A percentile compares a stretch with the other conserved stretches of the same genome.
Conservation (phyloP, 2,888 invertebrate species). For the Clanis bilineata region DNA sequence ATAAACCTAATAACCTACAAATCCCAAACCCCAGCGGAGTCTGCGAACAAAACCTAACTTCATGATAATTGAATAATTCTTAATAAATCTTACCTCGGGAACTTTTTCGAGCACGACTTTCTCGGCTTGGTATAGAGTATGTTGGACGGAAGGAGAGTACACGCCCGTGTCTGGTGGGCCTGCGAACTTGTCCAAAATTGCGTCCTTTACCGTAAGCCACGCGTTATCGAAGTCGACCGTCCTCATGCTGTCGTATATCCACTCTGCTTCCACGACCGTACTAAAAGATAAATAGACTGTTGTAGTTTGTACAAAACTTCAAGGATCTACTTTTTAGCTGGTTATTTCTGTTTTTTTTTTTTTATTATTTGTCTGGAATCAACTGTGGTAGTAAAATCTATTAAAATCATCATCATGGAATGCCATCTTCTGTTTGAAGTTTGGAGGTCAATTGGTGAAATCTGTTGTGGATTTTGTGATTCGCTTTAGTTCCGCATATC, state of each 20-base stretch:
- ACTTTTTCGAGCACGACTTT: slow-evolving; percentile 86
- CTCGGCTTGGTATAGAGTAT: slow-evolving; percentile 88
- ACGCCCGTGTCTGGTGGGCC: slow-evolving; percentile 88
- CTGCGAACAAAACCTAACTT: too few relatives aligned
- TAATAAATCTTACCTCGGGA: slow-evolving; percentile 79
- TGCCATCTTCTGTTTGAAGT: too few relatives aligned
- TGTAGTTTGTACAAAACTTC: background rate
- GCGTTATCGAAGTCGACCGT: slow-evolving; percentile 86
- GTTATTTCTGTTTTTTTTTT: too few relatives aligned
- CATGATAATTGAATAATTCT: too few relatives aligned
- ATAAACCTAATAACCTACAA: too few relatives aligned
- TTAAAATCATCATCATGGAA: too few relatives aligned
- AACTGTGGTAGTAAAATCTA: too few relatives aligned
- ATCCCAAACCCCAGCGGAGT: too few relatives aligned
- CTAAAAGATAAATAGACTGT: slow-evolving; percentile 55
- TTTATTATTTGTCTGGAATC: too few relatives aligned
- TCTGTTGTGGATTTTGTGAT: too few relatives aligned
- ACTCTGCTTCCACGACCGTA: slow-evolving; percentile 88
- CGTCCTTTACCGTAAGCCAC: slow-evolving; percentile 87
- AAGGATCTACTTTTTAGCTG: background rate
- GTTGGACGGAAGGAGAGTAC: slow-evolving; percentile 90
- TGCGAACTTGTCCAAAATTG: slow-evolving; percentile 88
- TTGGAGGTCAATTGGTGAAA: too few relatives aligned
- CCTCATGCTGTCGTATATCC: slow-evolving; percentile 86
- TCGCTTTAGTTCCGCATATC: too few relatives aligned